Evolutionary conservation across 2,888 invertebrate species (phyloP).

Genomic region (Dione vanillae): DNA sequence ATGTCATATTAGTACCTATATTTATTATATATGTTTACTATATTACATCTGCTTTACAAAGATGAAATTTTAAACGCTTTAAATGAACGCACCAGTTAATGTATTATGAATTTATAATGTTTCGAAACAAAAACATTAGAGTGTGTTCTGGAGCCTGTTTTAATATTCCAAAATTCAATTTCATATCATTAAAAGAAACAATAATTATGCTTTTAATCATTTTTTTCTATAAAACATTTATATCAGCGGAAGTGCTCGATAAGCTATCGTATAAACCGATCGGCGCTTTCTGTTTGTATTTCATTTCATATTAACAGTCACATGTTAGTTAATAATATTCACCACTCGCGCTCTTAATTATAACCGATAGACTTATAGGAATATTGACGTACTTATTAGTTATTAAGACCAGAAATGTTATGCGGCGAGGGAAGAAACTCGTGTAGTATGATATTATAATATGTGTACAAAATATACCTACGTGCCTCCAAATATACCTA

Average conservation of each 20-base stretch:
- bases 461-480: no score
- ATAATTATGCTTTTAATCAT: conserved; percentile 42
- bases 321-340: conserved; percentile 36
- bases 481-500: no score
- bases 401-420: not conserved
- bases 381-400: not conserved
- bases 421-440: no score
- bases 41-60: no score
- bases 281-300: conserved; percentile 50
- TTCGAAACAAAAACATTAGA: conserved; percentile 5
- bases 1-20: no score
- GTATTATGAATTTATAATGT: conserved; percentile 8
- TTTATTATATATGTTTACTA: no score
- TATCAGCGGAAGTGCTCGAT: conserved; percentile 51
- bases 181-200: conserved; percentile 36
- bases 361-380: conserved; percentile 24
- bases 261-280: conserved; percentile 49
- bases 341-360: conserved; percentile 40
- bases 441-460: no score
- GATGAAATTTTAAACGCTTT: not conserved
- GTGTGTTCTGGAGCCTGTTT: not conserved
- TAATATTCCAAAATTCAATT: conserved; percentile 17
- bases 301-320: conserved; percentile 46
- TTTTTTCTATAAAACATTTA: conserved; percentile 39
- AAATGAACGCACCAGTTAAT: conserved; percentile 1